Percentiles rank a stretch among this genome's conserved stretches.
These are phyloP conservation scores for Thamnophis sirtalis DNA, from an alignment of 2,113 vertebrate genomes.

Conservation along the genomic window DNA sequence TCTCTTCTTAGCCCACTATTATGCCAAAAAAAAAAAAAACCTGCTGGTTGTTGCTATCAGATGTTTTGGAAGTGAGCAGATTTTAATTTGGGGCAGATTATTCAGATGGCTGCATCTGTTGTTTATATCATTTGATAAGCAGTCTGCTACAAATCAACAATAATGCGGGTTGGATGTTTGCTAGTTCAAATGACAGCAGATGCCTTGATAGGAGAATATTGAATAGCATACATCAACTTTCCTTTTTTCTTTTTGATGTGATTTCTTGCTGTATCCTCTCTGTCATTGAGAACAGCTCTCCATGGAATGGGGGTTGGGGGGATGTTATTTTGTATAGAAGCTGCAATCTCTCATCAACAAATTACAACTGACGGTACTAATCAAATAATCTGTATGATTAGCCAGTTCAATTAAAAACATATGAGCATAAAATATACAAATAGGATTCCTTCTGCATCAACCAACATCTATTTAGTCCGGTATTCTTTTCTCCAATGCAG, in stretches of 20 bases:
- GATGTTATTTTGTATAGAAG: not conserved
- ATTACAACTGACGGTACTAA: not conserved
- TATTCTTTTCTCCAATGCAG: not conserved
- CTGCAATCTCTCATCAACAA: not conserved
- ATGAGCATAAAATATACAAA: not conserved
- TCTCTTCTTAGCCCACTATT: not conserved
- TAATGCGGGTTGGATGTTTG: constrained; percentile 16
- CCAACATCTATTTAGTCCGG: not conserved
- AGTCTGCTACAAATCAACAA: constrained; percentile 16
- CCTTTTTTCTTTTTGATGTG: not conserved
- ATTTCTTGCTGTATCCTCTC: not conserved
- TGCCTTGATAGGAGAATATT: not conserved
- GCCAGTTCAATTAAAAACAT: not conserved
- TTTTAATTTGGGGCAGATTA: constrained; percentile 36
- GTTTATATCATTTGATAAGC: constrained; percentile 24
- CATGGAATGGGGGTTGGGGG: rapidly evolving
- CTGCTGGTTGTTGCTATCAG: not conserved
- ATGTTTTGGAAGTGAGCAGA: not conserved
- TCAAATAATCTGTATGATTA: constrained; percentile 19
- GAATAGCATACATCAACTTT: not conserved
- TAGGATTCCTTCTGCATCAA: not conserved
- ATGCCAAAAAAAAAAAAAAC: not conserved
- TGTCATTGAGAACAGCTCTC: not conserved
- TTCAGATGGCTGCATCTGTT: constrained; percentile 27
- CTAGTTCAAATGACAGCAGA: not conserved